A percentile compares a stretch with the other conserved stretches of the same genome.
Conservation (phyloP, 2,797 vertebrate genomes). For the Falco biarmicus region DNA sequence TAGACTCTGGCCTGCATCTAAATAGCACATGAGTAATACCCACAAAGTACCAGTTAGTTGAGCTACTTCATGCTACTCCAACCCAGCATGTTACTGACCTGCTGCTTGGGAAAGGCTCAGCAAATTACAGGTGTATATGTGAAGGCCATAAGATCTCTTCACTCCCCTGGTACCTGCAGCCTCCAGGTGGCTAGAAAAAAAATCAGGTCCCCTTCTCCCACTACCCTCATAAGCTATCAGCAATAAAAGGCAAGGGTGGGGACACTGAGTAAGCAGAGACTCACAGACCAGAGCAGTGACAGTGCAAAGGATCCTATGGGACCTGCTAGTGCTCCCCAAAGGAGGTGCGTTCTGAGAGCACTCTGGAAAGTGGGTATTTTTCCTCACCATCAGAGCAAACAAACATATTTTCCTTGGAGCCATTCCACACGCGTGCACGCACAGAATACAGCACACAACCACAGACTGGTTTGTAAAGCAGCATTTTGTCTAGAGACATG, state of each 20-base stretch:
- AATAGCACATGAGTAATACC: not conserved
- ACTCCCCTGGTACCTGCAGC: not conserved
- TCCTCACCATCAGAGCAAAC: not conserved
- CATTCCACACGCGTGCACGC: not conserved
- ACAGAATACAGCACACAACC: not conserved
- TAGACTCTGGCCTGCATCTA: not conserved
- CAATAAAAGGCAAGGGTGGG: not conserved
- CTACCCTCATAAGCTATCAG: not conserved
- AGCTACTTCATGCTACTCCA: not conserved
- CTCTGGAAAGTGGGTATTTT: not conserved
- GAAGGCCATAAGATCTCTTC: not conserved
- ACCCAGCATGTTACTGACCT: not conserved
- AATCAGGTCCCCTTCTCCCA: not conserved
- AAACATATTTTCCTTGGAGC: not conserved
- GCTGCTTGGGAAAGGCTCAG: not conserved
- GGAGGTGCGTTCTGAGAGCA: accelerated
- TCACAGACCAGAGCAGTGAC: not conserved
- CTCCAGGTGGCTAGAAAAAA: not conserved
- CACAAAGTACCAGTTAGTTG: not conserved
- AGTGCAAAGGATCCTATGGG: not conserved
- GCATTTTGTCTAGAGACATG: not conserved
- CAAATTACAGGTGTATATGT: not conserved
- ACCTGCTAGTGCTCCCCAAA: not conserved
- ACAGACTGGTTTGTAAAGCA: not conserved
- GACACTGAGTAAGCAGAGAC: not conserved